Conservation (phyloP, 2,797 vertebrate genomes). For the Chloroceryle amazona region DNA sequence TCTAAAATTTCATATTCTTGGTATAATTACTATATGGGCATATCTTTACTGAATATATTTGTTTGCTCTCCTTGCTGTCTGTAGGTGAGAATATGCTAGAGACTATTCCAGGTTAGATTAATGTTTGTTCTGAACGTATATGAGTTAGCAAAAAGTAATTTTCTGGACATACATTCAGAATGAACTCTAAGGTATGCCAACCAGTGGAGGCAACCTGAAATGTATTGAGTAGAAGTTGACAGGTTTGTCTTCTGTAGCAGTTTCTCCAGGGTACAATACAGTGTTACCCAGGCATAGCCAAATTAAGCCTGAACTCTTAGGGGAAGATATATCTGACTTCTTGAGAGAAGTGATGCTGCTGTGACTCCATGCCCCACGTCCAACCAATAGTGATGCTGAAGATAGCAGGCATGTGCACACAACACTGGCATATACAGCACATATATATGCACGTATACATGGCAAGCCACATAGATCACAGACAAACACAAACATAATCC, state of each 20-base stretch:
- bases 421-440: not conserved
- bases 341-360: not conserved
- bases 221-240: accelerated
- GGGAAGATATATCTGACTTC: not conserved
- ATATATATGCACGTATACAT: not conserved
- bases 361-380: not conserved
- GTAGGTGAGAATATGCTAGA: not conserved
- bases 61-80: not conserved
- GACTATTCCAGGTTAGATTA: not conserved
- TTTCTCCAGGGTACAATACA: not conserved
- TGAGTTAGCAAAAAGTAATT: not conserved
- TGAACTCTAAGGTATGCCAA: not conserved
- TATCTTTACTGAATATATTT: not conserved
- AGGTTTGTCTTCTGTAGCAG: not conserved
- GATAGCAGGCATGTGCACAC: not conserved
- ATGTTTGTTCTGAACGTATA: not conserved
- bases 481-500: not conserved
- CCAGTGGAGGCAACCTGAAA: not conserved
- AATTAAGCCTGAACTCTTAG: not conserved
- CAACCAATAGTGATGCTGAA: not conserved
- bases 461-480: not conserved
- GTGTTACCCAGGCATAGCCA: accelerated
- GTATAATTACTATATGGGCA: not conserved
- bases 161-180: not conserved
- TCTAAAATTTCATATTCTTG: not conserved